These are phyloP conservation scores for Gallinago stenura DNA, from an alignment of 2,797 vertebrate species.

Conservation along the genomic window DNA sequence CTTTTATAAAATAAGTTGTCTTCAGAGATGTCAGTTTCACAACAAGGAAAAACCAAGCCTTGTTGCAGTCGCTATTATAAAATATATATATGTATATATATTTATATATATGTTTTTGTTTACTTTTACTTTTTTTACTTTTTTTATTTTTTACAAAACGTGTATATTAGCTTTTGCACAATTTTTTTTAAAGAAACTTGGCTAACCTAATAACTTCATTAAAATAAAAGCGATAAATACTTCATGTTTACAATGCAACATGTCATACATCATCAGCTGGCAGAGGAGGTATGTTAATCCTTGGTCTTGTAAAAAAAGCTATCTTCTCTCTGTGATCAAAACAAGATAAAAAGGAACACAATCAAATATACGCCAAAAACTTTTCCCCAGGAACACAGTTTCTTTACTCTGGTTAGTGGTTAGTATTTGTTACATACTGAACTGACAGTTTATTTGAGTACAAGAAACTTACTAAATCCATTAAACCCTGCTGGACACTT, in stretches of 20 bases:
- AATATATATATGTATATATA: constrained; percentile 84
- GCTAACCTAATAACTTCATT: constrained; percentile 92
- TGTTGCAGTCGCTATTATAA: constrained; percentile 87
- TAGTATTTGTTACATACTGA: background rate
- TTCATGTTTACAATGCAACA: constrained; percentile 88
- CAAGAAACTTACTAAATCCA: background rate
- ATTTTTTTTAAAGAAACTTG: constrained; percentile 81
- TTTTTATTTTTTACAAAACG: constrained; percentile 84
- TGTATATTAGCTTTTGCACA: constrained; percentile 85
- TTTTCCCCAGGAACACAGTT: background rate
- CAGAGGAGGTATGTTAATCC: constrained; percentile 96
- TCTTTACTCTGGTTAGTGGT: background rate
- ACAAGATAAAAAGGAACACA: constrained; percentile 21
- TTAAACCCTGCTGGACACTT: background rate
- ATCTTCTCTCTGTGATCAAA: constrained; percentile 94
- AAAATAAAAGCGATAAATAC: constrained; percentile 90
- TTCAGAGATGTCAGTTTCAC: constrained; percentile 86
- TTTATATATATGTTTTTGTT: constrained; percentile 78
- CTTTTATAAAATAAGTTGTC: constrained; percentile 88
- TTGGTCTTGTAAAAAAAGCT: constrained; percentile 98
- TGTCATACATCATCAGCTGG: constrained; percentile 97
- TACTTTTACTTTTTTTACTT: constrained; percentile 77
- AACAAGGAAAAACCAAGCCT: constrained; percentile 88
- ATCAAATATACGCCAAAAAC: background rate
- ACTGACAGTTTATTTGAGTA: background rate